phyloP scores from a whole-genome alignment of 2,888 invertebrate genomes.

The Spisula solida region DNA sequence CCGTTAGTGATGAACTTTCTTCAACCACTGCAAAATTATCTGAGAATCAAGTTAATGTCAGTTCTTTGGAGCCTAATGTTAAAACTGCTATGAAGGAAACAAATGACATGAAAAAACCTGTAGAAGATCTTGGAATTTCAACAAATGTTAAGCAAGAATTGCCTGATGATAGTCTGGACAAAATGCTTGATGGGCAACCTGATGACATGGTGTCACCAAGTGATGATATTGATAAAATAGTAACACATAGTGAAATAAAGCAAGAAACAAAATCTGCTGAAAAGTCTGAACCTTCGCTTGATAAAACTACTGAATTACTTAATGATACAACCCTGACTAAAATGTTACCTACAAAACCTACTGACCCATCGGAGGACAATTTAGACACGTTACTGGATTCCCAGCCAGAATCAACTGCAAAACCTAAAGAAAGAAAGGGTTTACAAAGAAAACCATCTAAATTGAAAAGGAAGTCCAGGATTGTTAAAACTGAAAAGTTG shows the following conservation, averaged over 20 bases:
- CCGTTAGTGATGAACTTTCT: too few species aligned
- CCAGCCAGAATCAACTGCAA: neutral
- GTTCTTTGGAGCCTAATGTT: neutral
- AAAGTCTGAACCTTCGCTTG: neutral
- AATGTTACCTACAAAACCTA: neutral
- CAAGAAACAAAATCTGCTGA: neutral
- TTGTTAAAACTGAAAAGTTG: neutral
- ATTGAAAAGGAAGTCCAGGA: neutral
- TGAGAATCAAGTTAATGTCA: neutral
- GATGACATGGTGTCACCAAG: slow-evolving; percentile 12
- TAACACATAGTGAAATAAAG: neutral
- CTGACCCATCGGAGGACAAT: neutral
- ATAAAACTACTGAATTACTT: neutral
- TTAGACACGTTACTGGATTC: neutral
- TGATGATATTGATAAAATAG: neutral
- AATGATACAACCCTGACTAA: neutral
- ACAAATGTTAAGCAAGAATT: neutral
- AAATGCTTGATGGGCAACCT: slow-evolving; percentile 34
- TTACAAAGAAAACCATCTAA: slow-evolving; percentile 15
- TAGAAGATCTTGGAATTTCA: neutral
- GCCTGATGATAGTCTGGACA: neutral
- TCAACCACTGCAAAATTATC: slow-evolving; percentile 1
- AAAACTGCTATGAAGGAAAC: neutral
- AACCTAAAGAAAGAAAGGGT: neutral
- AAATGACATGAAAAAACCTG: neutral